phyloP scores from a whole-genome alignment of 2,888 invertebrate genomes.

The Conchocele bisecta region DNA sequence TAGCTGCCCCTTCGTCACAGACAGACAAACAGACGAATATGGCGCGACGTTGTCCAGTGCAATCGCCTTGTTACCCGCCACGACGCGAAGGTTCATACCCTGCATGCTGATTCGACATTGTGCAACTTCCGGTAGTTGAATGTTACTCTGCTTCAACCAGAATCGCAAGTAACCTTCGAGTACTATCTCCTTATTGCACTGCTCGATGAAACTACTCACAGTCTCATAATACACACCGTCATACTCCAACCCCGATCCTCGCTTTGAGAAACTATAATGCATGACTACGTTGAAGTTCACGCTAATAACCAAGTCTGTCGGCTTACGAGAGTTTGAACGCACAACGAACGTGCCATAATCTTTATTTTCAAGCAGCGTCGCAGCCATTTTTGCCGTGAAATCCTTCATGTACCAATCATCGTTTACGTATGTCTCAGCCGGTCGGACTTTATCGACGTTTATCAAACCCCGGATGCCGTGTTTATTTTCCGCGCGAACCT shows the following conservation, averaged over 20 bases:
- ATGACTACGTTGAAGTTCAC: slow-evolving; percentile 37
- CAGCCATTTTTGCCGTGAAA: slow-evolving; percentile 49
- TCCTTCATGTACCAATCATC: slow-evolving; percentile 53
- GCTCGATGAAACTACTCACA: slow-evolving; percentile 46
- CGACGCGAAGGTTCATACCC: slow-evolving; percentile 41
- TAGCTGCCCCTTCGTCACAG: slow-evolving; percentile 24
- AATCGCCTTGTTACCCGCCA: slow-evolving; percentile 43
- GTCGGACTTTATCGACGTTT: slow-evolving; percentile 20
- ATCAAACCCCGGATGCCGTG: slow-evolving; percentile 38
- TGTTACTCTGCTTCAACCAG: slow-evolving; percentile 48
- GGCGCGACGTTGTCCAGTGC: slow-evolving; percentile 36
- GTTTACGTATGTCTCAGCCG: slow-evolving; percentile 19
- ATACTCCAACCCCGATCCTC: slow-evolving; percentile 41
- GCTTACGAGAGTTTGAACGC: slow-evolving; percentile 35
- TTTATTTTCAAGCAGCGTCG: slow-evolving; percentile 14
- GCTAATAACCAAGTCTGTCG: slow-evolving; percentile 46
- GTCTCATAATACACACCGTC: slow-evolving; percentile 35
- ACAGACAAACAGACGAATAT: slow-evolving; percentile 31
- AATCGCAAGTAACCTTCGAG: slow-evolving; percentile 35
- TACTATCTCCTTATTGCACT: slow-evolving; percentile 33
- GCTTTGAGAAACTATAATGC: slow-evolving; percentile 47
- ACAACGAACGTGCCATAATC: slow-evolving; percentile 43
- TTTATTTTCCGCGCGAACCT: slow-evolving; percentile 32
- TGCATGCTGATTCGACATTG: slow-evolving; percentile 22
- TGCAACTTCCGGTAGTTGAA: slow-evolving; percentile 27